These are phyloP conservation scores for Mus minutoides DNA, from an alignment of 2,797 vertebrate species.

Conservation along the genomic window DNA sequence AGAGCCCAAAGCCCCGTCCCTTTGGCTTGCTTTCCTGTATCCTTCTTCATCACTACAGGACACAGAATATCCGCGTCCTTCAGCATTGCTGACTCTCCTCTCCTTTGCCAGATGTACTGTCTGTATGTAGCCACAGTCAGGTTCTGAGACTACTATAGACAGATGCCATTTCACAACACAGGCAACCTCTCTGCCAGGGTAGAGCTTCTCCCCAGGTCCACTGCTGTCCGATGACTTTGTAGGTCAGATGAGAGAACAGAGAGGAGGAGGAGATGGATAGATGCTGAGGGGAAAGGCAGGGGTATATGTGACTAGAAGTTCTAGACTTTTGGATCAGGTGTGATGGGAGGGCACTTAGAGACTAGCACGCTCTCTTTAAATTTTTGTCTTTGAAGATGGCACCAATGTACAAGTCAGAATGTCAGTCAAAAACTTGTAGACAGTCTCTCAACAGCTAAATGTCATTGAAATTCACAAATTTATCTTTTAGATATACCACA, in stretches of 20 bases:
- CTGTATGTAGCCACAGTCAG: not conserved
- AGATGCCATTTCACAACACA: slow-evolving; percentile 24
- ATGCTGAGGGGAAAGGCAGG: not conserved
- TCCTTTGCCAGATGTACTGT: slow-evolving; percentile 38
- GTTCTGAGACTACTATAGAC: slow-evolving; percentile 8
- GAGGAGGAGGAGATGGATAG: not conserved
- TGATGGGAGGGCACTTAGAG: not conserved
- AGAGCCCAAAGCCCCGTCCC: not conserved
- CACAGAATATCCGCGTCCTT: slow-evolving; percentile 7
- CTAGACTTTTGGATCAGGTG: not conserved
- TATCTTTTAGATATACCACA: not conserved
- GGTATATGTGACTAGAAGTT: not conserved
- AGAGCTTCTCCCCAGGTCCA: not conserved
- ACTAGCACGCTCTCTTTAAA: not conserved
- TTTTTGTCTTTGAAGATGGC: slow-evolving; percentile 9
- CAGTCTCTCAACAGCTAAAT: not conserved
- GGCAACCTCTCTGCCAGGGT: not conserved
- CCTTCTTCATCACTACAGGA: not conserved
- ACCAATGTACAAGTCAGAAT: not conserved
- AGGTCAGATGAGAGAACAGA: slow-evolving; percentile 37
- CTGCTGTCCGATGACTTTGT: not conserved
- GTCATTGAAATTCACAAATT: not conserved
- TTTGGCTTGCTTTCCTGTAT: not conserved
- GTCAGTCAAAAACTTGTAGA: not conserved
- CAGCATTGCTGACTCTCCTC: not conserved